phyloP scores from a whole-genome alignment of 2,888 invertebrate species.

The Heliconius sara region DNA sequence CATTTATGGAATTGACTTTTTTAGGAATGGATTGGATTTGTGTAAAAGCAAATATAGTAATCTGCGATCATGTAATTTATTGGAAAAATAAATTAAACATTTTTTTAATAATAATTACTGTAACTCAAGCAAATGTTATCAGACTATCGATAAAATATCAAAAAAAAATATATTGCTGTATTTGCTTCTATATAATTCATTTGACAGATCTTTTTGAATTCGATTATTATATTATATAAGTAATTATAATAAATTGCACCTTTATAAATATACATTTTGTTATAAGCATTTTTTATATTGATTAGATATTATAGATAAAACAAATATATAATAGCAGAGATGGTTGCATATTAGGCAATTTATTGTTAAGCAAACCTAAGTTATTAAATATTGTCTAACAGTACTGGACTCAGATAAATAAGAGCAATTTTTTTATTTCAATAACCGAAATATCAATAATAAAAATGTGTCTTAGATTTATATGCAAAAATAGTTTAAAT shows the following conservation, averaged over 20 bases:
- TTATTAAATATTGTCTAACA: too few species aligned
- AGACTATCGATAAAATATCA: too few species aligned
- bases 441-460: background rate
- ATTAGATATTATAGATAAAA: background rate
- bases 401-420: too few species aligned
- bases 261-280: background rate
- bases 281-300: background rate
- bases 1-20: background rate
- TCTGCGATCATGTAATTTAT: too few species aligned
- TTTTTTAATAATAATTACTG: too few species aligned
- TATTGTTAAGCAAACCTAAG: too few species aligned
- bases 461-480: slow-evolving; percentile 5
- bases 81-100: too few species aligned
- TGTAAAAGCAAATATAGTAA: background rate
- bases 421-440: background rate
- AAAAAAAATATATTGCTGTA: background rate
- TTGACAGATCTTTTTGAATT: slow-evolving; percentile 10
- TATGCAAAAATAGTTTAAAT: slow-evolving; percentile 10
- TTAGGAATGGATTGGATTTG: background rate
- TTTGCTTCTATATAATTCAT: background rate
- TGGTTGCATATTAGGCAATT: too few species aligned
- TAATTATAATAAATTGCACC: background rate
- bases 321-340: background rate
- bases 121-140: too few species aligned
- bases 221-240: slow-evolving; percentile 6